Evolutionary conservation across 2,888 invertebrate genomes (phyloP).

Genomic region (Drosophila heteroneura): DNA sequence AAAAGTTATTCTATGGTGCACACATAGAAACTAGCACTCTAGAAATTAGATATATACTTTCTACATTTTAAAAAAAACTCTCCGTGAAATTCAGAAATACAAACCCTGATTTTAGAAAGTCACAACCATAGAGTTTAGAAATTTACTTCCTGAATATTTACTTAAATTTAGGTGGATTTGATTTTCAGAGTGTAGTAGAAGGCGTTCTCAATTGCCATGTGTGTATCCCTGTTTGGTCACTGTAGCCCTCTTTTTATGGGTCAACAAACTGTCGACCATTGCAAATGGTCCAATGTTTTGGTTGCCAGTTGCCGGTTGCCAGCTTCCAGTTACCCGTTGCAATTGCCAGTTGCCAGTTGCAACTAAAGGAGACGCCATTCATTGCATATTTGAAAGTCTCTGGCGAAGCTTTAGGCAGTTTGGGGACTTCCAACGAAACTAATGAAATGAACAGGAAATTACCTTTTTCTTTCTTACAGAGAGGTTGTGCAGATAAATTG

Average conservation of each 20-base stretch:
- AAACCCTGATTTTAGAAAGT: not conserved
- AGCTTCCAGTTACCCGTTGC: conserved; percentile 19
- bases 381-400: conserved; percentile 50
- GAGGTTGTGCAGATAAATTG: conserved; percentile 14
- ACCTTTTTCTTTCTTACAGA: conserved; percentile 7
- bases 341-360: conserved; percentile 23
- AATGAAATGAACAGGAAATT: conserved; percentile 41
- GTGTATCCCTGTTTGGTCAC: not conserved
- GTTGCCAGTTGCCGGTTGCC: conserved; percentile 4
- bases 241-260: conserved; percentile 41
- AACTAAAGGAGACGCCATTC: conserved; percentile 37
- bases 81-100: not conserved
- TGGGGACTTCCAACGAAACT: conserved; percentile 8
- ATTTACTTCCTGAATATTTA: not conserved
- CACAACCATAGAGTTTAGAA: not conserved
- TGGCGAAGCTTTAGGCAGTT: conserved; percentile 12
- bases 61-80: not conserved
- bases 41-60: not conserved
- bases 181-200: not conserved
- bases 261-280: conserved; percentile 69
- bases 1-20: not conserved
- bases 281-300: conserved; percentile 30
- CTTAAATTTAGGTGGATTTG: not conserved
- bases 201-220: conserved; percentile 54
- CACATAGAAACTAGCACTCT: not conserved